These are phyloP conservation scores for Drosophila busckii DNA, from an alignment of 1,140 invertebrate species.

Conservation along the genomic window DNA sequence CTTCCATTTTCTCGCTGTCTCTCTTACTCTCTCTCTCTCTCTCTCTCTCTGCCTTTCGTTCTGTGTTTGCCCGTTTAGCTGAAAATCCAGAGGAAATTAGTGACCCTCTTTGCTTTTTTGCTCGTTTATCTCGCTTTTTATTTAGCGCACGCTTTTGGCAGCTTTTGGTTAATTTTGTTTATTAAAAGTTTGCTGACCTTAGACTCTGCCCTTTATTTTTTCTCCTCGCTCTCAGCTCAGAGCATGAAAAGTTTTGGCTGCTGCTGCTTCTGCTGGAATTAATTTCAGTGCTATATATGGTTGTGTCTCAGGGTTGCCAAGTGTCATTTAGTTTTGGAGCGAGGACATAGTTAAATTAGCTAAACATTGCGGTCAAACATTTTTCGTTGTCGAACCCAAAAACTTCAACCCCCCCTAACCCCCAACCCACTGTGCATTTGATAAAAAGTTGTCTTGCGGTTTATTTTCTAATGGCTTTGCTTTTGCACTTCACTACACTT, in stretches of 20 bases:
- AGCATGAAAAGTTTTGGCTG: conserved; percentile 1
- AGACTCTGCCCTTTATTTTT: neutral
- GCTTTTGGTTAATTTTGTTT: conserved; percentile 66
- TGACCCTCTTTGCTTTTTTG: conserved; percentile 49
- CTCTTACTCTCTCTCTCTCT: no score
- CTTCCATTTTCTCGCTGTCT: no score
- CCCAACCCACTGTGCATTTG: conserved; percentile 13
- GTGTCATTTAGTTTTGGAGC: conserved; percentile 68
- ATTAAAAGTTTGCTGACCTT: conserved; percentile 69
- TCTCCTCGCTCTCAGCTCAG: neutral
- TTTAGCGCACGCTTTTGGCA: conserved; percentile 50
- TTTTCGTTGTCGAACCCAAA: no score
- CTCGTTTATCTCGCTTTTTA: conserved; percentile 67
- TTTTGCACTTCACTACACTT: conserved; percentile 65
- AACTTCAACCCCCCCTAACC: no score
- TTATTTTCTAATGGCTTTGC: conserved; percentile 43
- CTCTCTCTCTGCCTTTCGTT: no score
- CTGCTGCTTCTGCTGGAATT: conserved; percentile 38
- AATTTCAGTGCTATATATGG: conserved; percentile 61
- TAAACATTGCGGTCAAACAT: conserved; percentile 70
- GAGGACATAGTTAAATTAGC: conserved; percentile 71
- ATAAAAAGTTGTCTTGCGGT: conserved; percentile 32
- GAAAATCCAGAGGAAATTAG: conserved; percentile 26
- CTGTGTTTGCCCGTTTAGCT: no score
- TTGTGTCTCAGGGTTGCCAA: conserved; percentile 51